Conservation (phyloP, 1,140 invertebrate genomes). For the Eumaeus atala region DNA sequence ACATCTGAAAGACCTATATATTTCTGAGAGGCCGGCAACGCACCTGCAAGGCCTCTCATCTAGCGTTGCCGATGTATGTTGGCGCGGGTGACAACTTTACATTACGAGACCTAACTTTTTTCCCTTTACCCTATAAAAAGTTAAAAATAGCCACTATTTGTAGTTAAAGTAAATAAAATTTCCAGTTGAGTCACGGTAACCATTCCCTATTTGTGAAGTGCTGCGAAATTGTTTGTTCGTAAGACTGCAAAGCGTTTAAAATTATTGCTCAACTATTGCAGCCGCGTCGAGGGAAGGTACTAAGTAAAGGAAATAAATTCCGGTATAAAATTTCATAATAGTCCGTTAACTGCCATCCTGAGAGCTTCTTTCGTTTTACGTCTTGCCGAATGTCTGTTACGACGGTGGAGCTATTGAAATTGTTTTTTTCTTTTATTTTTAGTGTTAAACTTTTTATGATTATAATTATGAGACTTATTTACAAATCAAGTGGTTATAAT, state of each 20-base stretch:
- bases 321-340: conserved; percentile 46
- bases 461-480: background rate
- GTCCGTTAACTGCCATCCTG: conserved; percentile 41
- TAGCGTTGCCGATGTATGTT: no score
- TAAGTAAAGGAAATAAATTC: conserved; percentile 41
- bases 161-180: no score
- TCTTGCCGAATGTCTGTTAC: conserved; percentile 27
- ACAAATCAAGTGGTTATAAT: no score
- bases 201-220: background rate
- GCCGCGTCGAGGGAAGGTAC: conserved; percentile 30
- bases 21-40: no score
- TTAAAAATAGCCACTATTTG: no score
- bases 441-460: conserved; percentile 17
- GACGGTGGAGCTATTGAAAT: conserved; percentile 24
- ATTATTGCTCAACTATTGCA: conserved; percentile 31
- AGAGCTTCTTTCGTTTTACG: conserved; percentile 33
- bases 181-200: no score
- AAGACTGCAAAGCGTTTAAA: conserved; percentile 35
- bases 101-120: no score
- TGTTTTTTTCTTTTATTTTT: conserved; percentile 18
- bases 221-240: conserved; percentile 19
- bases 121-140: no score
- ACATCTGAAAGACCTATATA: no score
- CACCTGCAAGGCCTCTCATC: no score
- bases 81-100: no score